A percentile compares a stretch with the other conserved stretches of the same genome.
These are phyloP conservation scores for Steinernema scapterisci DNA, from an alignment of 2,888 invertebrate genomes.

Conservation along the genomic window DNA sequence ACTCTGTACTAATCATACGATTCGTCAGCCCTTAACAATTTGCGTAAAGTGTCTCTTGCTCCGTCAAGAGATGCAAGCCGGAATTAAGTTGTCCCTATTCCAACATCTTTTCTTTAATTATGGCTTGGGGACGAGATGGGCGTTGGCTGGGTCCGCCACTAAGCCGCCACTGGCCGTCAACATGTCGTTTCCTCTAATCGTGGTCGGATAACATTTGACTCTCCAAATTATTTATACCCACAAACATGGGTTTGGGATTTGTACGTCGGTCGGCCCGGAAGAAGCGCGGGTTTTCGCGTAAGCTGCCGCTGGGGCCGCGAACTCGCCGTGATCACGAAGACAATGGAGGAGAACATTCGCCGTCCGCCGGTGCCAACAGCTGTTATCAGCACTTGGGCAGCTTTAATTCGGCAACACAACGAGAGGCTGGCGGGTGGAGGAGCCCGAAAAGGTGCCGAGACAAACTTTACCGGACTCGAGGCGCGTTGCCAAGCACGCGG, in stretches of 20 bases:
- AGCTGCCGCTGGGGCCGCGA: too few relatives aligned
- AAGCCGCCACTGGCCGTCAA: constrained; percentile 24
- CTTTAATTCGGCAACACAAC: too few relatives aligned
- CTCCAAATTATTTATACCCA: constrained; percentile 9
- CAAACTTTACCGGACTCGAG: too few relatives aligned
- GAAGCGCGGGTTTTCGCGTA: neutral
- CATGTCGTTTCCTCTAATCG: constrained; percentile 30
- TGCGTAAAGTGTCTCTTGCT: constrained; percentile 27
- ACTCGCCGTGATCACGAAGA: too few relatives aligned
- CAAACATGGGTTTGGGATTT: constrained; percentile 1
- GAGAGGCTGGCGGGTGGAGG: too few relatives aligned
- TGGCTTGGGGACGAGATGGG: constrained; percentile 22
- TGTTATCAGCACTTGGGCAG: too few relatives aligned
- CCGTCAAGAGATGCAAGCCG: neutral
- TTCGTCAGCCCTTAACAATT: neutral
- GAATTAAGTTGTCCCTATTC: constrained; percentile 33
- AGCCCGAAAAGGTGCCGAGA: too few relatives aligned
- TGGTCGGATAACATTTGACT: constrained; percentile 13
- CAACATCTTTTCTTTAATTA: constrained; percentile 28
- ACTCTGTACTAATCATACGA: constrained; percentile 2
- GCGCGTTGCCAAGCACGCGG: too few relatives aligned
- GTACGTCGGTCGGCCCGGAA: neutral
- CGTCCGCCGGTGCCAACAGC: too few relatives aligned
- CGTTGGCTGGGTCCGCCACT: constrained; percentile 10
- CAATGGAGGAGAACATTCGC: too few relatives aligned